Evolutionary conservation across 2,797 vertebrate species (phyloP), one percentile per base, ranked within the genome.

Genomic region (Spondyliosoma cantharus): DNA sequence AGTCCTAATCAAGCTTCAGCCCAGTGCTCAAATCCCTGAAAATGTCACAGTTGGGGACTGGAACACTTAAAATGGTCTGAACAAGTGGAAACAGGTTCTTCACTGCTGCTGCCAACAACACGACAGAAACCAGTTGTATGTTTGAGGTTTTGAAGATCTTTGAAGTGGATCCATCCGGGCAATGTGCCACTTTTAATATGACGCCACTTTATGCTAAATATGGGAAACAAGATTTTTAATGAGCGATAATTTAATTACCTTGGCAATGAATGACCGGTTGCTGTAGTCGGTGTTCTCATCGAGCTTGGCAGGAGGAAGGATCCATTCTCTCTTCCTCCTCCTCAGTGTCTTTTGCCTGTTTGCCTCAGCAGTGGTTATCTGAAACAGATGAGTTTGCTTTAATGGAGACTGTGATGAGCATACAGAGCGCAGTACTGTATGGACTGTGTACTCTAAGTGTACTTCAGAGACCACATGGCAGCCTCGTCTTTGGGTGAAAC

Each of bases 281-380:
- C 93, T 96, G 87, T 97, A 97, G 89, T 97, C 93, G 9, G 80
- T 85, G 67, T 96, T 97, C 89, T 99, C 98, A 32, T 48, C 57
- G 43, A 97, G 90, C 60, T 93, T 95, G 0, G 93, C 76, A 0
- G 98, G 96, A 85, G 97, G 97, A 84, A 95, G 93, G 87, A 98
- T 93, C 97, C 98, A 99, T 71, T 97, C 96, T 63, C 97, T 94
- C 90, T 97, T 98, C 66, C 90, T 94, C 75, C 97, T 95, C n/a
- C 49, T 89, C 32, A 77, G 56, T 3, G 49, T 60, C 53, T 71
- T 67, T 12, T 16, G 7, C 16, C 25, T 74, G 19, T 17, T n/a
- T 4, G 74, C 74, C 5, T 92, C 82, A 37, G 59, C 52, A 27
- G 56, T 74, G 49, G 87, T 60, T 25, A 88, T 9, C 94, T 94